phyloP scores from a whole-genome alignment of 1,140 invertebrate species.

The Caenorhabditis latens region DNA sequence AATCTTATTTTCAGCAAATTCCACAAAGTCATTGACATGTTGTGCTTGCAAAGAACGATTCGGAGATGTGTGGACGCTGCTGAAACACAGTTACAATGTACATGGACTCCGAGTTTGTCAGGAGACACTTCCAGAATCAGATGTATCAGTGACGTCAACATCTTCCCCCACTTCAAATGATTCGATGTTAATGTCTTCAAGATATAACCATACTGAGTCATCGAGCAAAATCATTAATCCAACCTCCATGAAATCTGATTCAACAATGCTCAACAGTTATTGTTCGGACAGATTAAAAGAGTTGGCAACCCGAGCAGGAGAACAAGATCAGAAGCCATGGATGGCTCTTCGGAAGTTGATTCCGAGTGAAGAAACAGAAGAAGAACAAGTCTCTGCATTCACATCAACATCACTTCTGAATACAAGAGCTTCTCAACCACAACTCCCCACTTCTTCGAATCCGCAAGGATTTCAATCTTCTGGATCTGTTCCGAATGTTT shows the following conservation, averaged over 20 bases:
- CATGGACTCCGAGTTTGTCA: conserved; percentile 73
- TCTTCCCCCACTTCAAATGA: conserved; percentile 61
- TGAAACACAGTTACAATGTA: conserved; percentile 73
- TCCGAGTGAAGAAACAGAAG: conserved; percentile 62
- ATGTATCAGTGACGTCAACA: conserved; percentile 56
- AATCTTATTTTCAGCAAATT: conserved; percentile 2
- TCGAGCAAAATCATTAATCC: conserved; percentile 36
- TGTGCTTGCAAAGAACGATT: conserved; percentile 74
- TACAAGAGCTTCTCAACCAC: conserved; percentile 43
- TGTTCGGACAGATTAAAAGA: conserved; percentile 77
- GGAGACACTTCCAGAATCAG: conserved; percentile 32
- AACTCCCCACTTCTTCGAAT: conserved; percentile 56
- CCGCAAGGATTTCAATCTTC: conserved; percentile 41
- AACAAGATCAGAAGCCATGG: conserved; percentile 40
- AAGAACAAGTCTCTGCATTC: conserved; percentile 61
- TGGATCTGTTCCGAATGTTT: conserved; percentile 68
- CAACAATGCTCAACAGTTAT: conserved; percentile 72
- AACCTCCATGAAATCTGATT: conserved; percentile 64
- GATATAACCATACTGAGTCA: conserved; percentile 37
- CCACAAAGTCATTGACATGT: conserved; percentile 67
- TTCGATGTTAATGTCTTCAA: conserved; percentile 49
- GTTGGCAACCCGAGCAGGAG: conserved; percentile 73
- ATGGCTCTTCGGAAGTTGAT: conserved; percentile 51
- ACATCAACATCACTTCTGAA: conserved; percentile 61
- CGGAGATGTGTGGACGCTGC: conserved; percentile 72